A percentile compares a stretch with the other conserved stretches of the same genome.
Evolutionary conservation across 2,888 invertebrate genomes (phyloP).

Genomic region (Dasypolia templi): DNA sequence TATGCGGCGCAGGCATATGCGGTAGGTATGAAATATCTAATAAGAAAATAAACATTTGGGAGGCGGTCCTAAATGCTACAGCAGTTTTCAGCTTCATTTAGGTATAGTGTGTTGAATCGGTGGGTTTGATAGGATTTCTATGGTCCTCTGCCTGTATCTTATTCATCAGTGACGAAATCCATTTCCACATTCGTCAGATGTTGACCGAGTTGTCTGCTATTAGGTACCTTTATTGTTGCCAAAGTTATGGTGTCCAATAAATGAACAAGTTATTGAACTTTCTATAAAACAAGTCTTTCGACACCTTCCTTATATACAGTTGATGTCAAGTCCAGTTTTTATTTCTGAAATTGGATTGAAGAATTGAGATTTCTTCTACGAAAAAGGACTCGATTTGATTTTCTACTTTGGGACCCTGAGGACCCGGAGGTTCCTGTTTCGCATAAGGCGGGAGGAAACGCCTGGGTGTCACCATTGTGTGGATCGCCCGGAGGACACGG

Average conservation of each 20-base stretch:
- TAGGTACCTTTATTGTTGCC: not conserved
- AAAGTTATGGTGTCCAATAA: slow-evolving; percentile 6
- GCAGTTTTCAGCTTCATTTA: not conserved
- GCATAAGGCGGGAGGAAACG: too few species aligned
- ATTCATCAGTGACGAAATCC: not conserved
- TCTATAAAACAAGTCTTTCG: slow-evolving; percentile 8
- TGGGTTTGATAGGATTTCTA: not conserved
- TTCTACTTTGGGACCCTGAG: not conserved
- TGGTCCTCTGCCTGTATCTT: not conserved
- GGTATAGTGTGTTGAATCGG: not conserved
- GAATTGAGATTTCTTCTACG: slow-evolving; percentile 4
- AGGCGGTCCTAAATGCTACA: not conserved
- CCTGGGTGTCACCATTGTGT: too few species aligned
- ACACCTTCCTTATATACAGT: slow-evolving; percentile 5
- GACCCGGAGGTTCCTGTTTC: too few species aligned
- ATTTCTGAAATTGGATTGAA: slow-evolving; percentile 11
- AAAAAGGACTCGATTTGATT: not conserved
- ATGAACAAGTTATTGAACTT: not conserved
- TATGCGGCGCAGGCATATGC: not conserved
- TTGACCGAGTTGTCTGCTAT: not conserved
- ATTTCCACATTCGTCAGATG: not conserved
- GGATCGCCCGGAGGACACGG: too few species aligned
- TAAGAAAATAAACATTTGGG: not conserved
- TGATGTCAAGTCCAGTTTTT: slow-evolving; percentile 12
- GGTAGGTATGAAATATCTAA: not conserved